Evolutionary conservation across 2,888 invertebrate genomes (phyloP).

Genomic region (Theretra japonica): DNA sequence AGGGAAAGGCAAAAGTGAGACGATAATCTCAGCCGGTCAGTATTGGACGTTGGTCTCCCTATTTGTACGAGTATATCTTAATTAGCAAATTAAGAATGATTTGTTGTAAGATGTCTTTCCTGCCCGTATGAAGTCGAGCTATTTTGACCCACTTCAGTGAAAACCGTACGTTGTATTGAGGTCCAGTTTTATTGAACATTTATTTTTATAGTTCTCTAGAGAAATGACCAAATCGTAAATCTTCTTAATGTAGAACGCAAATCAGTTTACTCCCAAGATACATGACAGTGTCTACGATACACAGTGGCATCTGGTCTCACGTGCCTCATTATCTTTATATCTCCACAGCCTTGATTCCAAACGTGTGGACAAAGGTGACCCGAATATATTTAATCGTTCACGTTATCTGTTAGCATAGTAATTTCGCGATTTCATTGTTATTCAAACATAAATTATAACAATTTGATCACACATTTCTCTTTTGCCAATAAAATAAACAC

Average conservation of each 20-base stretch:
- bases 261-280: background rate
- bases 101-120: no score
- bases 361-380: slow-evolving; percentile 3
- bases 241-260: background rate
- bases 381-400: background rate
- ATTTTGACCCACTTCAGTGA: no score
- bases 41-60: no score
- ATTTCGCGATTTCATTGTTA: slow-evolving; percentile 2
- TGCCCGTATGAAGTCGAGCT: no score
- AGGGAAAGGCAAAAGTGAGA: no score
- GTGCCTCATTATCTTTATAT: background rate
- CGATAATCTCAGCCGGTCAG: no score
- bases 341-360: slow-evolving; percentile 3
- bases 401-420: background rate
- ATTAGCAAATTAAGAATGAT: no score
- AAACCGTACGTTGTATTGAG: no score
- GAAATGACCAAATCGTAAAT: no score
- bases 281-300: background rate
- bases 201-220: no score
- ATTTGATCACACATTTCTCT: background rate
- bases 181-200: no score
- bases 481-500: background rate
- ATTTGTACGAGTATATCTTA: no score
- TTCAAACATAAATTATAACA: background rate
- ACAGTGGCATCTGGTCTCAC: background rate